Base-by-base conservation (phyloP, 2,888 invertebrate genomes). In the Leucophenga maculata region DNA sequence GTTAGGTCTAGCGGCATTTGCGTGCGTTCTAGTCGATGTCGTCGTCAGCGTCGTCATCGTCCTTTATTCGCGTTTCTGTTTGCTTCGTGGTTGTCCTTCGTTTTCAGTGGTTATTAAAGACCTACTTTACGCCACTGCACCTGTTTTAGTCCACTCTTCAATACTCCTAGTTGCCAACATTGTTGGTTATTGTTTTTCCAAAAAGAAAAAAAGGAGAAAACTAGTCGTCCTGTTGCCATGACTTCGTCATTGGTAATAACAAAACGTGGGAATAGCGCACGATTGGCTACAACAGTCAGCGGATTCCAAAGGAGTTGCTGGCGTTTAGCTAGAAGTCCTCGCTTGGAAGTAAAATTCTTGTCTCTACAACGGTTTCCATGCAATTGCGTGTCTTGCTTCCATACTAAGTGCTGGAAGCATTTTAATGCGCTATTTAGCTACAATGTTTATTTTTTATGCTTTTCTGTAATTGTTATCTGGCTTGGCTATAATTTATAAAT, bases 201-300 rank as follows among this genome's bases (percentile, higher is more conserved):
- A 83, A 74, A 73, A 77, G 3, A 26, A 4, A 26, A 80, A 83
- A 74, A 73, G 75, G 3, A 26, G 26, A 26, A 26, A 26, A 82
- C 73, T 77, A 77, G 72, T 80, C 77, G 75, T n/a, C 65, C 70
- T 67, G 83, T 83, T 82, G 78, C 69, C 78, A 78, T 57, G 75
- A 65, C 75, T 71, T 70, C 75, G 39, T 11, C 39, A 44, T 20
- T n/a, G 48, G n/a, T 26, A 55, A 74, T 74, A 64, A 74, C 64
- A 69, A 70, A 64, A 70, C 68, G 39, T 65, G 57, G 74, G 20
- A 20, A 52, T 8, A 52, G 18, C 20, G 52, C 52, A 18, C 18
- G 52, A 20, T 52, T 39, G 8, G 39, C 39, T 39, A 39, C 8
- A 39, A 39, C 39, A 39, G 39, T 11, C 3, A 11, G 8, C 8